Base-by-base conservation (phyloP, 2,797 vertebrate genomes). In the Euphonia xanthogaster region DNA sequence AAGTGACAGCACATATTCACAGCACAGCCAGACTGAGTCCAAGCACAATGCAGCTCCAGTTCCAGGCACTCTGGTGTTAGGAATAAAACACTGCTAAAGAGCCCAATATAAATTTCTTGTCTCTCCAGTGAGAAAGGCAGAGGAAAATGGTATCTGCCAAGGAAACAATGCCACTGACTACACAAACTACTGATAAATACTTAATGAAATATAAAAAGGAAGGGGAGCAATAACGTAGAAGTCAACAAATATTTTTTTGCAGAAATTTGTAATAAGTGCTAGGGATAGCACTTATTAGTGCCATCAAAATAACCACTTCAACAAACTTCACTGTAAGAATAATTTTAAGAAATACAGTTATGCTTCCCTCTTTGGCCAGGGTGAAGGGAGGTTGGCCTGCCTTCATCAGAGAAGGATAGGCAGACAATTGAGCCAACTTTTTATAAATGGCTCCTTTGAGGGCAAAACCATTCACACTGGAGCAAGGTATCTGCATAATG, bases 171-270 rank as follows among this genome's bases (percentile, higher is more conserved):
- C 33, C 71, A 71, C 21, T 37, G 30, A 82, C 71, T 54, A 18
- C 1, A 57, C 5, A 55, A 58, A 60, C 24, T 61, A 51, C 53
- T 37, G 57, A 85, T 18, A 85, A 90, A 86, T 18, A 76, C 22
- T 35, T 44, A 12, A 53, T 4, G 25, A 47, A 76, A 81, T 23
- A 71, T 3, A 55, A 70, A 84, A 93, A 88, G 21, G 30, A 23
- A 24, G 5, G 6, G 15, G 16, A 33, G n/a, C 31, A 53, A 50
- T 0, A 1, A 60, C 0, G 0, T 16, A 35, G 5, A 70, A 42
- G 30, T 40, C 55, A 89, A 87, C 8, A 54, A 57, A 37, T 2
- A 0, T 12, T 12, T 57, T 68, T 78, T 70, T 40, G 66, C 35
- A 73, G 31, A 84, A 33, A 31, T 33, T 45, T 1, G 1, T 33